phyloP scores from a whole-genome alignment of 2,888 invertebrate species.

The Troglohyphantes excavatus region DNA sequence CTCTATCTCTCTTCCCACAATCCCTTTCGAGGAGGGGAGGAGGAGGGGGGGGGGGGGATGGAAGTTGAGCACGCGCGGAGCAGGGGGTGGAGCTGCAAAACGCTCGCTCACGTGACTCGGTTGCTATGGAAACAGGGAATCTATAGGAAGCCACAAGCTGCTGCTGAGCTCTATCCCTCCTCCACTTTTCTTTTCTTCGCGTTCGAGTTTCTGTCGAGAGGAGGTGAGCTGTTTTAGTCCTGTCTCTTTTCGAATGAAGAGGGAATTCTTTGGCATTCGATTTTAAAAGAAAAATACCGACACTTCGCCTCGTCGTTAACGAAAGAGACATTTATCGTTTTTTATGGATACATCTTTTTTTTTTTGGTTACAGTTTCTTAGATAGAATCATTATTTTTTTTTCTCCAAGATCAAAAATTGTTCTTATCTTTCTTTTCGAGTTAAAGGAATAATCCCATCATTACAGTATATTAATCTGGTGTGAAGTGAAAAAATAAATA shows the following conservation, averaged over 20 bases:
- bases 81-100: conserved; percentile 77
- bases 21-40: conserved; percentile 49
- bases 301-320: too few relatives aligned
- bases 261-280: conserved; percentile 35
- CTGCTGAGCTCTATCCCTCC: conserved; percentile 61
- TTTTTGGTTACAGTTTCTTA: too few relatives aligned
- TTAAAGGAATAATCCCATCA: too few relatives aligned
- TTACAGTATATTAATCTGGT: too few relatives aligned
- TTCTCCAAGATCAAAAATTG: too few relatives aligned
- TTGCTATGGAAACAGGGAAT: conserved; percentile 66
- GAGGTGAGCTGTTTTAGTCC: conserved; percentile 56
- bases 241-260: conserved; percentile 52
- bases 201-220: conserved; percentile 38
- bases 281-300: too few relatives aligned
- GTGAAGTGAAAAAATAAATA: too few relatives aligned
- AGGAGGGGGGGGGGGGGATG: conserved; percentile 11
- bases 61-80: not conserved
- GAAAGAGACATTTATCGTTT: too few relatives aligned
- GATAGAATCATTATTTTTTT: too few relatives aligned
- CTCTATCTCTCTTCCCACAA: conserved; percentile 65
- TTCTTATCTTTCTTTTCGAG: too few relatives aligned
- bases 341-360: too few relatives aligned
- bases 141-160: conserved; percentile 78
- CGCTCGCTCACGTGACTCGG: conserved; percentile 74
- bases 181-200: conserved; percentile 61